Evolutionary conservation across 2,113 vertebrate species (phyloP).

Genomic region (Diadophis punctatus): DNA sequence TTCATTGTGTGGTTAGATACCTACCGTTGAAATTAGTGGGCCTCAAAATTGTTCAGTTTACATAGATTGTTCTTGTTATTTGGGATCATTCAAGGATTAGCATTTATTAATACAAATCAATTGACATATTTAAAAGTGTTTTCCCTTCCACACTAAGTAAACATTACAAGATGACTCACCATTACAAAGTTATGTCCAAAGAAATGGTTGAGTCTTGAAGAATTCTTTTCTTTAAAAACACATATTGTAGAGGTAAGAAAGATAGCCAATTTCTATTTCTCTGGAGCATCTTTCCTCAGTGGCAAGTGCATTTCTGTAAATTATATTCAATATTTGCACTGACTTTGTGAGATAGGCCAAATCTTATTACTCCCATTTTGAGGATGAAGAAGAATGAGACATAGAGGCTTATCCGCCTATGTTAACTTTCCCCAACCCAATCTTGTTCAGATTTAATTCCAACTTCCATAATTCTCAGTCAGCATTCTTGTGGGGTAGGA

Average conservation of each 20-base stretch:
- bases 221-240: neutral
- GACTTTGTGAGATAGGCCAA: neutral
- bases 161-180: neutral
- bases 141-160: neutral
- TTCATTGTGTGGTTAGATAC: neutral
- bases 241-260: neutral
- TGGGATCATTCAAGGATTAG: neutral
- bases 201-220: neutral
- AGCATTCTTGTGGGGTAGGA: neutral
- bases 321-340: neutral
- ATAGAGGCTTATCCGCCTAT: neutral
- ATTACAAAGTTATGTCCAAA: neutral
- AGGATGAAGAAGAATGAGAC: neutral
- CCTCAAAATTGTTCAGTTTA: neutral
- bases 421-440: neutral
- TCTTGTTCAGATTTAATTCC: neutral
- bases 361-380: neutral
- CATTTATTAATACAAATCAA: neutral
- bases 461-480: neutral
- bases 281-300: neutral
- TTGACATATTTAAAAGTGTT: neutral
- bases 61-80: neutral
- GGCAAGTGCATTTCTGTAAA: neutral
- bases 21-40: neutral
- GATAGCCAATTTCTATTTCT: rapidly evolving